A percentile compares a stretch with the other conserved stretches of the same genome.
Conservation (phyloP, 2,113 vertebrate species). For the Panurus biarmicus region DNA sequence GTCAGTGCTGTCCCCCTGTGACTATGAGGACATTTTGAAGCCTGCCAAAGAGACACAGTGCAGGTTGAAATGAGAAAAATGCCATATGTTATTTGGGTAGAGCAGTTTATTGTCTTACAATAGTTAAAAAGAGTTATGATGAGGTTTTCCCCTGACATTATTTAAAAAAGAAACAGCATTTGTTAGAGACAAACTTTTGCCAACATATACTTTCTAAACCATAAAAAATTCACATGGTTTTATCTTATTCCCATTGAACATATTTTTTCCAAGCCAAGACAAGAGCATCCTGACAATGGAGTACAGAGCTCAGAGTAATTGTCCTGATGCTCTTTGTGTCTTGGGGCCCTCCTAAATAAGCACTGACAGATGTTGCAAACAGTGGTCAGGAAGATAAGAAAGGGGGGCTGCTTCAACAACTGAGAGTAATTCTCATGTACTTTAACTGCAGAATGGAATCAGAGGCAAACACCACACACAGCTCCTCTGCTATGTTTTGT, state of each 20-base stretch:
- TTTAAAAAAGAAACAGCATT: slow-evolving; percentile 1
- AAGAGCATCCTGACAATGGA: neutral
- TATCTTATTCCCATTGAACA: slow-evolving; percentile 10
- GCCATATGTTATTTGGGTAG: neutral
- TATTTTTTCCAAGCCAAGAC: slow-evolving; percentile 23
- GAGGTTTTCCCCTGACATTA: neutral
- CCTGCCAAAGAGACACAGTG: neutral
- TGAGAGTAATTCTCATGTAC: neutral
- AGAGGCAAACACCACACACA: neutral
- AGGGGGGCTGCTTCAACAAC: neutral
- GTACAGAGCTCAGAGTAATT: neutral
- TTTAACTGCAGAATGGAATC: neutral
- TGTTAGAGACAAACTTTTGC: slow-evolving; percentile 5
- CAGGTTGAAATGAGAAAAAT: slow-evolving; percentile 2
- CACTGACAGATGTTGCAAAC: slow-evolving; percentile 17
- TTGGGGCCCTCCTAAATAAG: neutral
- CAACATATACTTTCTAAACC: slow-evolving; percentile 15
- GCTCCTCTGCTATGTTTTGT: neutral
- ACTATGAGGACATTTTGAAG: neutral
- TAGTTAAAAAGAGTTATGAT: neutral
- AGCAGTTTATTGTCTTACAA: neutral
- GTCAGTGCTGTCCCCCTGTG: neutral
- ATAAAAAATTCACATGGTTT: neutral
- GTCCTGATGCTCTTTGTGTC: neutral
- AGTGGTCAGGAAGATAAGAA: slow-evolving; percentile 20